Evolutionary conservation across 2,888 invertebrate genomes (phyloP), one percentile per base, ranked within the genome.

Genomic region (Phytoseiulus persimilis): DNA sequence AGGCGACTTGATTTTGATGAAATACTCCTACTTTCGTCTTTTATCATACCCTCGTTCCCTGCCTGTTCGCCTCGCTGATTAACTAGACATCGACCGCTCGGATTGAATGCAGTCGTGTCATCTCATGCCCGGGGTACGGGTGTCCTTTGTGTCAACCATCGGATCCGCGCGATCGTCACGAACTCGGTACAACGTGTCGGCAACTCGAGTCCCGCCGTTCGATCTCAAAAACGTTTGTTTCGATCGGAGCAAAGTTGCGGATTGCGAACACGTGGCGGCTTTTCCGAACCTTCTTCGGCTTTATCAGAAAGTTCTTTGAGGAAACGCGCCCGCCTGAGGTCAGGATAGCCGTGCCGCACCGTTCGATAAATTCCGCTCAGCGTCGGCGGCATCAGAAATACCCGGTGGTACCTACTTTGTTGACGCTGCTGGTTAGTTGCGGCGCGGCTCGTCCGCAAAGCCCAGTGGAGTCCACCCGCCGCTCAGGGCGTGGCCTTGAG

Each of bases 1-100:
- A 65, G 65, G n/a, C n/a, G 65, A 65, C 65, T 65, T 65, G 65
- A 65, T 65, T 65, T 65, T 65, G 65, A 65, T 65, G 65, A 65
- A 65, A 65, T 65, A 65, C 65, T 65, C 18, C 65, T 65, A 11
- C 65, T 46, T 46, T 46, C 46, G 6, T 14, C 46, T 65, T 18
- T 65, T 18, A 6, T 65, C 18, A 14, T 65, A 18, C 39, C 39
- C 5, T 65, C 28, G 65, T 23, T 65, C 2, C 28, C 65, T 14
- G 18, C 18, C 65, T 28, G 65, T 28, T 65, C 1, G 1, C 1
- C 65, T 3, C 65, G 65, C 65, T 14, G 65, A 14, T 23, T 65
- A 65, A 18, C 18, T 14, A 65, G 65, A 65, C 65, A 46, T 6
- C 46, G 46, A 46, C 6, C 9, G 14, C 46, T 46, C 46, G 65